A percentile compares a stretch with the other conserved stretches of the same genome.
Evolutionary conservation across 2,888 invertebrate species (phyloP).

Genomic region (Tanaodytes sp.): DNA sequence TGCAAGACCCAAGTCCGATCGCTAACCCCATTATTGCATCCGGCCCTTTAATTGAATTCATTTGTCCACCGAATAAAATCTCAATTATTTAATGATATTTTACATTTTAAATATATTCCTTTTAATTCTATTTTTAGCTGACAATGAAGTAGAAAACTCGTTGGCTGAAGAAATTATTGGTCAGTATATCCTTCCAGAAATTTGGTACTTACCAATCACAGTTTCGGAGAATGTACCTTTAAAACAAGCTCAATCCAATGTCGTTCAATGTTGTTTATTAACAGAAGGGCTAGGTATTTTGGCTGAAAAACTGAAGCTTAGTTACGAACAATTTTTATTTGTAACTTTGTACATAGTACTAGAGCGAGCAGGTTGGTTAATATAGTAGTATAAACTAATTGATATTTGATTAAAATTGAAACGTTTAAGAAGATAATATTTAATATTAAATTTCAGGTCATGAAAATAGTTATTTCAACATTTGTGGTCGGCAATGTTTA

Average conservation of each 20-base stretch:
- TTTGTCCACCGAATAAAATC: too few species aligned
- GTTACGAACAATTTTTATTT: slow-evolving; percentile 78
- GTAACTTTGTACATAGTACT: slow-evolving; percentile 80
- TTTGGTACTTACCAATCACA: slow-evolving; percentile 66
- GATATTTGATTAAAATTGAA: too few species aligned
- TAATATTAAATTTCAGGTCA: slow-evolving; percentile 74
- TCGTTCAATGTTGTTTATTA: slow-evolving; percentile 79
- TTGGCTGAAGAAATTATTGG: slow-evolving; percentile 66
- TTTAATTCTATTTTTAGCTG: too few species aligned
- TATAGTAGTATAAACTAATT: too few species aligned
- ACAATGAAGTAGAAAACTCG: too few species aligned
- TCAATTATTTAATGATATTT: not conserved
- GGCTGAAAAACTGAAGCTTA: slow-evolving; percentile 74
- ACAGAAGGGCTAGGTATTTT: slow-evolving; percentile 81
- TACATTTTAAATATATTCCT: not conserved
- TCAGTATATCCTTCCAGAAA: slow-evolving; percentile 61
- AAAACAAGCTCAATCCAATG: slow-evolving; percentile 77
- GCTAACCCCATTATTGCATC: too few species aligned
- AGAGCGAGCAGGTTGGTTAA: slow-evolving; percentile 79
- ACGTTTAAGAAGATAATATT: too few species aligned
- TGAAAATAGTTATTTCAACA: slow-evolving; percentile 78
- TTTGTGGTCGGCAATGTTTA: slow-evolving; percentile 78
- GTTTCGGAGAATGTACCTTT: slow-evolving; percentile 60
- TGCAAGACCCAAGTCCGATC: too few species aligned
- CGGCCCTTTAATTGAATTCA: too few species aligned